phyloP scores from a whole-genome alignment of 2,113 vertebrate genomes.

The Gopherus evgoodei region DNA sequence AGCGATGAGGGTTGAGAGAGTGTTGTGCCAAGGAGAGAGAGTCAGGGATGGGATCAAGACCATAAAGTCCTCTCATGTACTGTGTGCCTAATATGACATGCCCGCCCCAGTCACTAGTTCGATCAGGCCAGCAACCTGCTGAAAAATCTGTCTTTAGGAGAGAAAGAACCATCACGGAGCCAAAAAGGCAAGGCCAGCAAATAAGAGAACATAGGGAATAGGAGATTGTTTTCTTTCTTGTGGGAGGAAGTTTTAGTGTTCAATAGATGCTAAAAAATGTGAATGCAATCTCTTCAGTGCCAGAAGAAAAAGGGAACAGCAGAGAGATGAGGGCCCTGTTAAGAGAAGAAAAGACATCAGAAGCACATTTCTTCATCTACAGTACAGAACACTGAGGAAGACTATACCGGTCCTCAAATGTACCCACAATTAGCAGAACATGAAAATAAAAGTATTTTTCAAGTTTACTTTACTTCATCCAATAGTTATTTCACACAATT shows the following conservation, averaged over 20 bases:
- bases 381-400: not conserved
- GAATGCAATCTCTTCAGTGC: not conserved
- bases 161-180: not conserved
- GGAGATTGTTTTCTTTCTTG: not conserved
- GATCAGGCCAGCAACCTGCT: too few species aligned
- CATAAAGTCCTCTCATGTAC: too few species aligned
- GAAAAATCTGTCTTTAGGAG: not conserved
- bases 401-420: not conserved
- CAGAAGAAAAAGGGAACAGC: not conserved
- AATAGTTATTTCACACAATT: not conserved
- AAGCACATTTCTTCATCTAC: not conserved
- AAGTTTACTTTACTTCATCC: not conserved
- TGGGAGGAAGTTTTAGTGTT: not conserved
- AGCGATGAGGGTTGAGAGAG: not conserved
- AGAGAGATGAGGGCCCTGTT: not conserved
- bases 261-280: not conserved
- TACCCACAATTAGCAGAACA: not conserved
- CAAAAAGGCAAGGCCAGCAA: not conserved
- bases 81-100: not conserved
- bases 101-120: not conserved
- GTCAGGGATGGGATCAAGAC: too few species aligned
- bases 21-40: not conserved
- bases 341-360: too few species aligned
- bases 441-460: not conserved
- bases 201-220: not conserved